phyloP scores from a whole-genome alignment of 2,113 vertebrate species.

The Mormoops blainvillei region DNA sequence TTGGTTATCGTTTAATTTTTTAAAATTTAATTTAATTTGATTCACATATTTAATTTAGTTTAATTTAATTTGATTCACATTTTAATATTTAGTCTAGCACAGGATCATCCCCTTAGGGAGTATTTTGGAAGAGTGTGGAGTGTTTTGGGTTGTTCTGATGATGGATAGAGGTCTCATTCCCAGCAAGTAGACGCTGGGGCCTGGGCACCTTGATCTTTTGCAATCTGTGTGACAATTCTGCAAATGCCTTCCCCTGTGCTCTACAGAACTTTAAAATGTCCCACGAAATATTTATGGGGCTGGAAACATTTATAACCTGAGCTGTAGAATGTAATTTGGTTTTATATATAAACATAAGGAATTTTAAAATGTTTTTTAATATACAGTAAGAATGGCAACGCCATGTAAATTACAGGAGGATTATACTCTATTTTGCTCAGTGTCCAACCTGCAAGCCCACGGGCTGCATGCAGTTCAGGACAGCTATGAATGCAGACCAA shows the following conservation, averaged over 20 bases:
- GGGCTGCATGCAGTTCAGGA: too few relatives aligned
- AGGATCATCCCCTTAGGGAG: not conserved
- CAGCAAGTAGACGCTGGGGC: not conserved
- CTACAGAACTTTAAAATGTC: not conserved
- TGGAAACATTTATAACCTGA: not conserved
- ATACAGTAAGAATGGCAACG: not conserved
- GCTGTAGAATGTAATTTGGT: not conserved
- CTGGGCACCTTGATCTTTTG: not conserved
- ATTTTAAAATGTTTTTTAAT: not conserved
- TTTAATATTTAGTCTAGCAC: not conserved
- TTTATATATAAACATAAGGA: not conserved
- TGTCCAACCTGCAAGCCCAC: too few relatives aligned
- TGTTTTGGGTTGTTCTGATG: not conserved
- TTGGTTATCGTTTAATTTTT: not conserved
- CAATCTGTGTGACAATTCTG: not conserved
- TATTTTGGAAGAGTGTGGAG: not conserved
- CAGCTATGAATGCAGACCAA: too few relatives aligned
- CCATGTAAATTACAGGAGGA: not conserved
- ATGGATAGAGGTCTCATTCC: not conserved
- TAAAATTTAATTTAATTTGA: not conserved
- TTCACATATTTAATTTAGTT: not conserved
- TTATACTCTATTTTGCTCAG: not conserved
- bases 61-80: not conserved
- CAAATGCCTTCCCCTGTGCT: fast-evolving
- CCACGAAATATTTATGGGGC: not conserved